Evolutionary conservation across 2,113 vertebrate genomes (phyloP).

Genomic region (Dipodomys ordii): DNA sequence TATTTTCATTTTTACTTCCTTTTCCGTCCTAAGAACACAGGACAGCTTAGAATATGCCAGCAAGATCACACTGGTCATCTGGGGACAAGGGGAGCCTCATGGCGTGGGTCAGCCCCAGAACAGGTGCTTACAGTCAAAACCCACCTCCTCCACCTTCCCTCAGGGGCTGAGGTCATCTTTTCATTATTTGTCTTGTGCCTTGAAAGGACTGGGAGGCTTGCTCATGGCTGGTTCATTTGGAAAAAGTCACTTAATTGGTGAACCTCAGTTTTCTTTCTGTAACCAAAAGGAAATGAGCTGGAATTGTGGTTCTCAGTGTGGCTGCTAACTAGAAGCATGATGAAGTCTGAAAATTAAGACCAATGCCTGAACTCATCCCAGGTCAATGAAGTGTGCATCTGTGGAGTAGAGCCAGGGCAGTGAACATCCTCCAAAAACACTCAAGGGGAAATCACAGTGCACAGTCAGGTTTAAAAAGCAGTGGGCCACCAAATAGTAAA

Average conservation of each 20-base stretch:
- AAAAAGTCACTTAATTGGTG: background rate
- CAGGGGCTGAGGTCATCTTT: rapidly evolving
- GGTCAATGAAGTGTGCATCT: background rate
- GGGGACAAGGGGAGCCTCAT: background rate
- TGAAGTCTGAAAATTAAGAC: background rate
- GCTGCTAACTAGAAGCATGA: background rate
- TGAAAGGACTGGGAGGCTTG: background rate
- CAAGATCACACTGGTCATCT: background rate
- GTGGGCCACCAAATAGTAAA: background rate
- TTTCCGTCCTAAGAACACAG: conserved; percentile 8
- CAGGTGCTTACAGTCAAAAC: background rate
- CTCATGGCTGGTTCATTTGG: background rate
- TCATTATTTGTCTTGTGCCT: background rate
- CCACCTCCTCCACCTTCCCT: rapidly evolving
- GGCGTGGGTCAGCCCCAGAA: too few relatives aligned
- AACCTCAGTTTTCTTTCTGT: background rate
- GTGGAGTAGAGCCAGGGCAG: background rate
- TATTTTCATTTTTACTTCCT: background rate
- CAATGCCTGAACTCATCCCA: background rate
- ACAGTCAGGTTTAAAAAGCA: background rate
- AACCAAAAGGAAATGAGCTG: background rate
- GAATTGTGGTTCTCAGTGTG: background rate
- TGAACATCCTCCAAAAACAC: background rate
- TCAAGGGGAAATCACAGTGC: background rate
- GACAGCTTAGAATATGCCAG: background rate